A percentile compares a stretch with the other conserved stretches of the same genome.
phyloP scores from a whole-genome alignment of 2,888 invertebrate genomes.

The Elegia similella region DNA sequence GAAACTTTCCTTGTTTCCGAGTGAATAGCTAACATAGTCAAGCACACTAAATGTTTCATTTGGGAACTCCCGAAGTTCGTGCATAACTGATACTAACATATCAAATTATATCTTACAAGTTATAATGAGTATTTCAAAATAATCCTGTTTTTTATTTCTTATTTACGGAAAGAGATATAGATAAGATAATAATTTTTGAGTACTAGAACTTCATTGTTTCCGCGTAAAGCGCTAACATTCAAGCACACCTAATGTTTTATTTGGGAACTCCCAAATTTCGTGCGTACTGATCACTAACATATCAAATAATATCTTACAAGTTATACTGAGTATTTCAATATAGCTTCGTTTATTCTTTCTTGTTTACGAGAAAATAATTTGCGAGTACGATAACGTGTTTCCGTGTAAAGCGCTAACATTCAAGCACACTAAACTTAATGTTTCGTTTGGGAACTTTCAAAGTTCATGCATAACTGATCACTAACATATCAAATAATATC shows the following conservation, averaged over 20 bases:
- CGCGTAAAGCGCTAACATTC: conserved; percentile 16
- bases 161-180: no score
- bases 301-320: conserved; percentile 34
- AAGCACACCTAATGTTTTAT: conserved; percentile 20
- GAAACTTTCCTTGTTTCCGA: conserved; percentile 18
- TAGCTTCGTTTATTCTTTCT: no score
- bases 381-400: conserved; percentile 13
- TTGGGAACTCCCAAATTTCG: conserved; percentile 10
- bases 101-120: conserved; percentile 35
- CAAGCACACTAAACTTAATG: conserved; percentile 19
- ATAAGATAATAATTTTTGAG: no score
- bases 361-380: no score
- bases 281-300: conserved; percentile 23
- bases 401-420: conserved; percentile 16
- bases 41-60: conserved; percentile 20
- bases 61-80: conserved; percentile 10
- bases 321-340: conserved; percentile 50
- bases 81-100: conserved; percentile 23
- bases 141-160: no score
- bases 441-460: conserved; percentile 14
- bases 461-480: conserved; percentile 19
- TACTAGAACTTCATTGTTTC: conserved; percentile 15
- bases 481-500: conserved; percentile 29
- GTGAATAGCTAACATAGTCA: conserved; percentile 16
- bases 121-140: conserved; percentile 49